A percentile compares a stretch with the other conserved stretches of the same genome.
phyloP scores from a whole-genome alignment of 2,797 vertebrate species.

The Coccyzus lansbergi region DNA sequence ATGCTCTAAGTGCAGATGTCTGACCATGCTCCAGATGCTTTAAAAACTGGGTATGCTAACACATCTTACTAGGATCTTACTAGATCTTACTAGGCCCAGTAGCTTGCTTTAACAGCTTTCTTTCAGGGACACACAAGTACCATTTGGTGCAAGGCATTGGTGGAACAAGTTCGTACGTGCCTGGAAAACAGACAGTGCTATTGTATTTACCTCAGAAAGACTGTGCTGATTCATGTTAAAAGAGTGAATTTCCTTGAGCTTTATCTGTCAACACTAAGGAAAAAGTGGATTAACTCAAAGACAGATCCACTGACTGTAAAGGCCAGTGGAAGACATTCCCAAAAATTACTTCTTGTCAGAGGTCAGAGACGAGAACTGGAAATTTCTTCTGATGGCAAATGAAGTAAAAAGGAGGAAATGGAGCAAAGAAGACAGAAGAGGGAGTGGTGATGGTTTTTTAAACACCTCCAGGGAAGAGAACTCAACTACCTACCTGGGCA shows the following conservation, averaged over 20 bases:
- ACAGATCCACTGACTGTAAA: not conserved
- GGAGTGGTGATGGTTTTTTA: not conserved
- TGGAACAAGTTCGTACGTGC: not conserved
- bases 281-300: not conserved
- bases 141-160: not conserved
- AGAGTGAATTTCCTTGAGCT: not conserved
- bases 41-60: not conserved
- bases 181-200: not conserved
- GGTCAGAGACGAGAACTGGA: not conserved
- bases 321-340: not conserved
- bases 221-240: not conserved
- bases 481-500: too few relatives aligned
- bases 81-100: not conserved
- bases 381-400: not conserved
- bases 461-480: too few relatives aligned
- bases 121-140: not conserved
- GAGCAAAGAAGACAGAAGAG: not conserved
- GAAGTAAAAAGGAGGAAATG: not conserved
- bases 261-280: not conserved
- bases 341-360: not conserved
- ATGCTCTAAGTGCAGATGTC: not conserved
- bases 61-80: too few relatives aligned
- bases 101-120: not conserved
- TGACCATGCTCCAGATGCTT: not conserved
- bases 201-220: not conserved